Percentiles rank a stretch among this genome's conserved stretches.
Evolutionary conservation across 2,113 vertebrate species (phyloP).

Genomic region (Phalacrocorax carbo): DNA sequence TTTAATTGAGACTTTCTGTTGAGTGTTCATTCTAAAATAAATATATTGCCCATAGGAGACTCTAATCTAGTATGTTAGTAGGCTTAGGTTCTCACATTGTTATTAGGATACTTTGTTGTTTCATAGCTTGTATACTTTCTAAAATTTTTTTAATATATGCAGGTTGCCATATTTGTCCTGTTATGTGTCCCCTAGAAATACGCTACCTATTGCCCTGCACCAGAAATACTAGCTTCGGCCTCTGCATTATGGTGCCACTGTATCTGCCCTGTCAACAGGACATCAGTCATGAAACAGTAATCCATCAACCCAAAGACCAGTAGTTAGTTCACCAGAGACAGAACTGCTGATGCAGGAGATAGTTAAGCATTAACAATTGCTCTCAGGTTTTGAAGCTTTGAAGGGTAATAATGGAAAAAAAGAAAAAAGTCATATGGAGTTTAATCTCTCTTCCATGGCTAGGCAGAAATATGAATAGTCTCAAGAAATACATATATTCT

Average conservation of each 20-base stretch:
- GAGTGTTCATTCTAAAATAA: neutral
- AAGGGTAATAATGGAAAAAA: neutral
- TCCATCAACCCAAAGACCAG: neutral
- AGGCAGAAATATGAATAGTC: neutral
- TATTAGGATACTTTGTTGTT: neutral
- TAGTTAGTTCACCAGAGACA: neutral
- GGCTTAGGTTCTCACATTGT: neutral
- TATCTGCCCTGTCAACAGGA: neutral
- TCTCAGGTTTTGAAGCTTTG: neutral
- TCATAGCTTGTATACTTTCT: neutral
- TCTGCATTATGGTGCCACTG: neutral
- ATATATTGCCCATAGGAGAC: neutral
- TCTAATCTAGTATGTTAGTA: neutral
- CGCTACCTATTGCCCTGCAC: neutral
- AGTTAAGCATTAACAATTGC: neutral
- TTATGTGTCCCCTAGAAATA: neutral
- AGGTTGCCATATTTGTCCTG: neutral
- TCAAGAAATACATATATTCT: neutral
- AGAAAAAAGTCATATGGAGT: neutral
- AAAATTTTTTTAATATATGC: neutral
- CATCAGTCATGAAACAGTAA: neutral
- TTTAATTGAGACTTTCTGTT: neutral
- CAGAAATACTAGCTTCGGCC: neutral
- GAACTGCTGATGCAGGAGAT: conserved; percentile 10
- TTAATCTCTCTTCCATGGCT: neutral